These are phyloP conservation scores for Phrynocephalus guinanensis DNA, from an alignment of 2,797 vertebrate genomes.

Conservation along the genomic window DNA sequence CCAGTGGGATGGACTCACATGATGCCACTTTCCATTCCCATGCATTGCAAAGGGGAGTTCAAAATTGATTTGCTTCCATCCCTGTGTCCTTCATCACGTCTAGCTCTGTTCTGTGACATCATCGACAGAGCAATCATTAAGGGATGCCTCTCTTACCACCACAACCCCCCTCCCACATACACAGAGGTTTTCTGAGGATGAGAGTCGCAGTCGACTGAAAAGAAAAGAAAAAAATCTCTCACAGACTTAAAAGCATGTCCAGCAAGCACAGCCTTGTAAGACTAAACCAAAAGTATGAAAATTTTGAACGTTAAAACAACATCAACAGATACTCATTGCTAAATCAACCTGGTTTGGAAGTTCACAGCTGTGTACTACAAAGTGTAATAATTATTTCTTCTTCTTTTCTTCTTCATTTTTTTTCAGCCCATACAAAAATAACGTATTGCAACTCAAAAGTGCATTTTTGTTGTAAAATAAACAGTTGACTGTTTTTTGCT, in stretches of 20 bases:
- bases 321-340: slow-evolving; percentile 72
- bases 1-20: too few relatives aligned
- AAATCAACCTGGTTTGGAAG: slow-evolving; percentile 75
- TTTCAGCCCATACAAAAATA: slow-evolving; percentile 87
- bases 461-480: slow-evolving; percentile 81
- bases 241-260: slow-evolving; percentile 80
- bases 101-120: not conserved
- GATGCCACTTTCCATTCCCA: not conserved
- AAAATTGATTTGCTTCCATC: too few relatives aligned
- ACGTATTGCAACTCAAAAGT: slow-evolving; percentile 86
- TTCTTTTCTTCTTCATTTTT: slow-evolving; percentile 65
- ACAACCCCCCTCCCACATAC: too few relatives aligned
- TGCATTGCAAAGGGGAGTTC: too few relatives aligned
- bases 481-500: slow-evolving; percentile 77
- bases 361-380: slow-evolving; percentile 81
- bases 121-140: not conserved
- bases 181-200: slow-evolving; percentile 21
- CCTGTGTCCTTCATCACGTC: not conserved
- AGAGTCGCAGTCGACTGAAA: slow-evolving; percentile 60
- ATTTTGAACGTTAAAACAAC: not conserved
- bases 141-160: not conserved
- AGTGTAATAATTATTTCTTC: slow-evolving; percentile 64
- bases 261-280: slow-evolving; percentile 81
- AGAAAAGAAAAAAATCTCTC: slow-evolving; percentile 43
- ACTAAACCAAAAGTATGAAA: slow-evolving; percentile 64